Percentiles rank a stretch among this genome's conserved stretches.
These are phyloP conservation scores for Heliconius himera DNA, from an alignment of 1,140 invertebrate species.

Conservation along the genomic window DNA sequence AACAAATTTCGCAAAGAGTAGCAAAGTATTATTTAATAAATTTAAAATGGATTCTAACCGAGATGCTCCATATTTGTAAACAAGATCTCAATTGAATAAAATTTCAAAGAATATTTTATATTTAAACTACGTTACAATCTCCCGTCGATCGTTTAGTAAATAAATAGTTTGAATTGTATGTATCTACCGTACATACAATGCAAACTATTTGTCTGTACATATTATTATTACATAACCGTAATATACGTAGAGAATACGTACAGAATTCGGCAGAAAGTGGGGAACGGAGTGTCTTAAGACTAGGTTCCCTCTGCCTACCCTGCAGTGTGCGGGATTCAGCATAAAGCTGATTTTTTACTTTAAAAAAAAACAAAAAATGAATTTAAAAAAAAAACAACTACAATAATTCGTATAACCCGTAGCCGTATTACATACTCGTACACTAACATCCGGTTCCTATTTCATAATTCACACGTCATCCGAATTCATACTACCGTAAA, in stretches of 20 bases:
- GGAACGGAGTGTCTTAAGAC: too few species aligned
- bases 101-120: background rate
- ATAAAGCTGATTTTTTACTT: too few species aligned
- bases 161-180: too few species aligned
- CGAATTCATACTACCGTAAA: constrained; percentile 18
- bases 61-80: background rate
- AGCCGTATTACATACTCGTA: background rate
- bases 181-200: too few species aligned
- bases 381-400: background rate
- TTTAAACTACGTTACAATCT: background rate
- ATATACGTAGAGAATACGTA: too few species aligned
- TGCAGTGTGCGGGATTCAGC: too few species aligned
- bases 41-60: background rate
- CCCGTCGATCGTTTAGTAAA: too few species aligned
- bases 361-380: background rate
- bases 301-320: too few species aligned
- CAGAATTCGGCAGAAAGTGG: too few species aligned
- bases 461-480: constrained; percentile 13
- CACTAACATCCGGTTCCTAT: constrained; percentile 8
- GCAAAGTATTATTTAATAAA: background rate
- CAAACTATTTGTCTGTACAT: too few species aligned
- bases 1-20: background rate
- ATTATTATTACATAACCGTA: too few species aligned
- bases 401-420: background rate
- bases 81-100: background rate